Conservation (phyloP, 2,888 invertebrate genomes). For the Euplexia lucipara region DNA sequence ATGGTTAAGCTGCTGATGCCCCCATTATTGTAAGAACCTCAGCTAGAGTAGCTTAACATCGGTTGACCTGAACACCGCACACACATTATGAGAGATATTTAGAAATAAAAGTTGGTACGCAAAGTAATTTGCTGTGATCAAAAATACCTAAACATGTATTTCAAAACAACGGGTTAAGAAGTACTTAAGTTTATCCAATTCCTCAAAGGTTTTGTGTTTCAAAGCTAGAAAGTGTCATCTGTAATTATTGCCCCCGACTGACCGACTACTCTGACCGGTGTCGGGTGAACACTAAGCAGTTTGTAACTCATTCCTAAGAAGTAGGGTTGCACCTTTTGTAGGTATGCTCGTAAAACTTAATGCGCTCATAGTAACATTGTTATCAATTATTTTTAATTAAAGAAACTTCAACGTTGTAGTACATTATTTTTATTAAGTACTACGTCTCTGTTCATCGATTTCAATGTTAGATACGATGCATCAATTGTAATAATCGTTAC, state of each 20-base stretch:
- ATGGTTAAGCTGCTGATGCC: too few species aligned
- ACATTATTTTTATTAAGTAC: slow-evolving; percentile 27
- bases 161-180: slow-evolving; percentile 66
- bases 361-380: slow-evolving; percentile 20
- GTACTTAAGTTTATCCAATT: slow-evolving; percentile 73
- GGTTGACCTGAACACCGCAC: too few species aligned
- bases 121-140: not conserved
- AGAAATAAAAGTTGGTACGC: not conserved
- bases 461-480: slow-evolving; percentile 35
- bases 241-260: slow-evolving; percentile 84
- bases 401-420: slow-evolving; percentile 23
- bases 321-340: slow-evolving; percentile 43
- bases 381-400: slow-evolving; percentile 54
- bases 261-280: slow-evolving; percentile 80
- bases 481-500: slow-evolving; percentile 38
- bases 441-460: slow-evolving; percentile 29
- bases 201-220: slow-evolving; percentile 81
- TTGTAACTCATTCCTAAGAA: slow-evolving; percentile 61
- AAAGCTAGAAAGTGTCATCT: slow-evolving; percentile 83
- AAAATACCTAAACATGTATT: not conserved
- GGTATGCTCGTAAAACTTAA: slow-evolving; percentile 41
- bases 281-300: slow-evolving; percentile 76
- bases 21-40: too few species aligned
- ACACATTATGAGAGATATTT: too few species aligned
- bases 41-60: too few species aligned